These are phyloP conservation scores for Neodiprion lecontei DNA, from an alignment of 1,140 invertebrate genomes.

Conservation along the genomic window DNA sequence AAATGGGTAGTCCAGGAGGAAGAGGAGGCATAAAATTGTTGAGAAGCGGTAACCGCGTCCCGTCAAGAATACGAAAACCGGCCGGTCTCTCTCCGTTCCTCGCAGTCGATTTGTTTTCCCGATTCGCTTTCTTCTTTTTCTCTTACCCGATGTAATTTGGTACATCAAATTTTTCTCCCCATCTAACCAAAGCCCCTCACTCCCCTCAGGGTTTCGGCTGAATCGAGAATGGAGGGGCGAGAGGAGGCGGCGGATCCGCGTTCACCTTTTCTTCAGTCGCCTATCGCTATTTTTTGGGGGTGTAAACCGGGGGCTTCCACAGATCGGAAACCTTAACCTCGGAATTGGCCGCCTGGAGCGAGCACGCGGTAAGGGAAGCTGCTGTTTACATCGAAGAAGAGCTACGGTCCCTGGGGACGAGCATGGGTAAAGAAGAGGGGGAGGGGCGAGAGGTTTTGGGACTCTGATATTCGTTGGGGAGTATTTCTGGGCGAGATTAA, in stretches of 20 bases:
- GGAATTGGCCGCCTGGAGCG: conserved; percentile 3
- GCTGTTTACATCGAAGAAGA: conserved; percentile 5
- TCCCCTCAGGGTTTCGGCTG: not conserved
- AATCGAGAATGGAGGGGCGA: too few species aligned
- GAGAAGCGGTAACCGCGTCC: too few species aligned
- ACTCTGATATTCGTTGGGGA: not conserved
- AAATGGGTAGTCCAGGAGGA: too few species aligned
- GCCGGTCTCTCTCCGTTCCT: too few species aligned
- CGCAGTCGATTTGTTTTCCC: not conserved
- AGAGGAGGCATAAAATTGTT: too few species aligned
- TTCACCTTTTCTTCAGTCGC: not conserved
- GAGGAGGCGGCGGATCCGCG: not conserved
- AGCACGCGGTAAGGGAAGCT: conserved; percentile 1
- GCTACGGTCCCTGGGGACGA: not conserved
- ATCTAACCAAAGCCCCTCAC: not conserved
- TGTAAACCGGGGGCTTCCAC: not conserved
- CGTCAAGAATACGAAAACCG: too few species aligned
- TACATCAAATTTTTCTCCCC: not conserved
- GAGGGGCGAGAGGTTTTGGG: not conserved
- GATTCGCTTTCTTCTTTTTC: not conserved
- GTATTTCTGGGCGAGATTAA: not conserved
- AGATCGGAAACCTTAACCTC: conserved; percentile 4
- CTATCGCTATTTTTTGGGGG: not conserved
- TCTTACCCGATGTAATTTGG: not conserved
- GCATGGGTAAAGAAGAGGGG: not conserved